Conservation (phyloP, 2,113 vertebrate species). For the Diadophis punctatus region DNA sequence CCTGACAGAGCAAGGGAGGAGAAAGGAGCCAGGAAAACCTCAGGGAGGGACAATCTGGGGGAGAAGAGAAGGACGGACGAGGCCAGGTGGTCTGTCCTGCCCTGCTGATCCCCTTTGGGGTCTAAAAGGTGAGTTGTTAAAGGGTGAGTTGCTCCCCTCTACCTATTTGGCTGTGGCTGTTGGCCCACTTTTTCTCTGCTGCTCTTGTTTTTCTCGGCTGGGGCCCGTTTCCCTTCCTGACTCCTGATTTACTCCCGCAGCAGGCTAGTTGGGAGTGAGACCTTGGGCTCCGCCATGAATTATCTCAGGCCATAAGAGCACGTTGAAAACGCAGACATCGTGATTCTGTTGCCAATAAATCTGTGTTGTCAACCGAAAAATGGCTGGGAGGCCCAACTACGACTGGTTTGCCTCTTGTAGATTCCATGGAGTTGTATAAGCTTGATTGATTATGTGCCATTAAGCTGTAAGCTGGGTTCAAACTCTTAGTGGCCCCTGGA, state of each 20-base stretch:
- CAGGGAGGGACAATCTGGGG: neutral
- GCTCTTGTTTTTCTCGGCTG: neutral
- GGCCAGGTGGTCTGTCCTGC: slow-evolving; percentile 3
- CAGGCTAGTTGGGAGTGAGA: slow-evolving; percentile 20
- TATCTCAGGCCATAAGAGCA: neutral
- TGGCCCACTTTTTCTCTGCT: slow-evolving; percentile 35
- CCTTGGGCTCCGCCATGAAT: slow-evolving; percentile 27
- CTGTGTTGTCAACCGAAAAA: slow-evolving; percentile 27
- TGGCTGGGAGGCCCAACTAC: slow-evolving; percentile 15
- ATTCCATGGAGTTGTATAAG: neutral
- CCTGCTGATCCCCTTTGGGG: neutral
- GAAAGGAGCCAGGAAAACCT: neutral
- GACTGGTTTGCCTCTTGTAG: neutral
- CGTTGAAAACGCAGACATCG: neutral
- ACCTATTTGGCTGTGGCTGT: neutral
- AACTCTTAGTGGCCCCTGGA: neutral
- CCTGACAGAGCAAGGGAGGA: slow-evolving; percentile 59
- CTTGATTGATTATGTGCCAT: neutral
- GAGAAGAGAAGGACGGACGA: neutral
- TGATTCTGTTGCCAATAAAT: slow-evolving; percentile 26
- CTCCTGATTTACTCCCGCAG: neutral
- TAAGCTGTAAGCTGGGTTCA: neutral
- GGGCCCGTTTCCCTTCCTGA: neutral
- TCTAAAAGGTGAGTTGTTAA: slow-evolving; percentile 60
- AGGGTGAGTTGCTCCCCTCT: neutral